Evolutionary conservation across 2,113 vertebrate genomes (phyloP), one percentile per base, ranked within the genome.

Genomic region (Zosterops hypoxanthus): DNA sequence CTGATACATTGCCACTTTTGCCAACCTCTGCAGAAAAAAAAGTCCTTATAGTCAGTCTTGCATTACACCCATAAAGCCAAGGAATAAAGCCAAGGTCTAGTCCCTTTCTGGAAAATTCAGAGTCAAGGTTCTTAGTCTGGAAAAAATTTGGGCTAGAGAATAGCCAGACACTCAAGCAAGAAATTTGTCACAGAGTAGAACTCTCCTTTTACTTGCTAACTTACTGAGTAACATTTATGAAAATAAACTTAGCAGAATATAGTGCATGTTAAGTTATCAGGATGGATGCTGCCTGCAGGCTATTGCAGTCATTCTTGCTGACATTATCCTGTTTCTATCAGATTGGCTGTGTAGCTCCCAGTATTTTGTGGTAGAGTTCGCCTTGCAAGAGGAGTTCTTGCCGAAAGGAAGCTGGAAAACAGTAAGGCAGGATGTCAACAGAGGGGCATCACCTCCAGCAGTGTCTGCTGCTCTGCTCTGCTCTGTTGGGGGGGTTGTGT

Each of bases 311-410:
- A 65, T 82, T 96, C 86, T 79, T 91, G 70, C 89, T 96, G 94
- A 95, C 89, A 94, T 95, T 92, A 96, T 71, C 83, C 89, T 87
- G 63, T 88, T 94, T 86, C 91, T 89, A 41, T 95, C 84, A 92
- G 84, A 85, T 34, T 82, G 73, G 23, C 70, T 85, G 0, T 86
- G 70, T 79, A 91, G 89, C 89, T 92, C 84, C 77, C 82, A 87
- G 94, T 87, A 25, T 46, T 92, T 39, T 72, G 61, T 84, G 60
- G 68, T 29, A 46, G 41, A 44, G 50, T 56, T 97, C 5, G 12
- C 89, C 49, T 91, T 84, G 57, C 73, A 68, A 60, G 69, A 78
- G 52, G 56, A 81, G 69, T 44, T 84, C n/a, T 91, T 94, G 86
- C 69, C 56, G 2, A 68, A 75, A 82, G 83, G 80, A 84, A 65